Conservation (phyloP, 2,888 invertebrate species). For the Lepeophtheirus nordmannii region DNA sequence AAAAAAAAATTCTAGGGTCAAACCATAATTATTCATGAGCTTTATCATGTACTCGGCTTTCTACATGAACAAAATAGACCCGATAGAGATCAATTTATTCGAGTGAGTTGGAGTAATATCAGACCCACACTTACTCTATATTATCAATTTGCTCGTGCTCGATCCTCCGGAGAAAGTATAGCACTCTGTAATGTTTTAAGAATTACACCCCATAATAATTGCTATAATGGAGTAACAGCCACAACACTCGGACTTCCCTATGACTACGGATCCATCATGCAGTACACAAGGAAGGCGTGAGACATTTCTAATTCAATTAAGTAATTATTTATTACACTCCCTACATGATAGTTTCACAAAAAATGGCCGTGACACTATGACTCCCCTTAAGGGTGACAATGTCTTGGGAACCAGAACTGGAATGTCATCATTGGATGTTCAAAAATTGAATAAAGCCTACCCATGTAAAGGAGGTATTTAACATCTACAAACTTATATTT, state of each 20-base stretch:
- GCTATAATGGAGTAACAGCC: background rate
- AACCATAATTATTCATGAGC: background rate
- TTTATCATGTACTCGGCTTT: background rate
- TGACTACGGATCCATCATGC: background rate
- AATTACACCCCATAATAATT: background rate
- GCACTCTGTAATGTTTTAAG: background rate
- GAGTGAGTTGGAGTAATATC: background rate
- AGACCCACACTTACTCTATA: background rate
- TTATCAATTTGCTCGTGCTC: background rate
- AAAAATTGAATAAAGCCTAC: background rate
- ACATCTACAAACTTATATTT: background rate
- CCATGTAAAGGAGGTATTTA: background rate
- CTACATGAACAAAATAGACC: background rate
- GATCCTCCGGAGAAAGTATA: background rate
- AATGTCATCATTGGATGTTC: background rate
- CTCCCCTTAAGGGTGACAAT: background rate
- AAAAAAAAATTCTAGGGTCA: too few relatives aligned
- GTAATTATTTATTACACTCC: background rate
- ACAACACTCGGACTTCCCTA: background rate
- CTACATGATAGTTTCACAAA: background rate
- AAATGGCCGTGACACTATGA: background rate
- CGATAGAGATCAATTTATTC: background rate
- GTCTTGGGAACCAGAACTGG: background rate
- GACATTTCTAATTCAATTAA: background rate
- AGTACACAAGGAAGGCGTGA: background rate